These are phyloP conservation scores for Diorhabda carinulata DNA, from an alignment of 1,140 invertebrate species.

Conservation along the genomic window DNA sequence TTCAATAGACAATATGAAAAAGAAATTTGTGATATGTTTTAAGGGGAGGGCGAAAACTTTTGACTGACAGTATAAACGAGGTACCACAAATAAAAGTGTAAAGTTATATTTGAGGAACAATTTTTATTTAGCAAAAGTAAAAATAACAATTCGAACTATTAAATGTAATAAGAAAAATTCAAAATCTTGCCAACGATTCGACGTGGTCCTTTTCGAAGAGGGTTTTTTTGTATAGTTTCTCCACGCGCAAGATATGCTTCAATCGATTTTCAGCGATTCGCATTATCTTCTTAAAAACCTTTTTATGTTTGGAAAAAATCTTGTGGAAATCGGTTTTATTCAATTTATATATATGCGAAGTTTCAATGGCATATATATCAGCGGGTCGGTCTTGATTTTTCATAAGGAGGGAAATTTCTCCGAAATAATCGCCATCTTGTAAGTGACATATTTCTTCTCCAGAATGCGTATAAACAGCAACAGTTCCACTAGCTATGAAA, in stretches of 20 bases:
- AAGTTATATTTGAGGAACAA: too few species aligned
- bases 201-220: constrained; percentile 4
- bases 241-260: neutral
- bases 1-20: too few species aligned
- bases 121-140: too few species aligned
- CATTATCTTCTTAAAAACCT: neutral
- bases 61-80: too few species aligned
- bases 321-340: constrained; percentile 48
- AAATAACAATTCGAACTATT: too few species aligned
- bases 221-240: neutral
- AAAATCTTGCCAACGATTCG: too few species aligned
- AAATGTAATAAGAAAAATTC: too few species aligned
- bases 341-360: constrained; percentile 53
- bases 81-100: too few species aligned
- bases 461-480: constrained; percentile 55
- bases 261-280: neutral
- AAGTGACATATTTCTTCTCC: constrained; percentile 52
- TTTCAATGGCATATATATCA: constrained; percentile 55
- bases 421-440: constrained; percentile 41
- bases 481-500: constrained; percentile 56
- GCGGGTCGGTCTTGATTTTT: constrained; percentile 51
- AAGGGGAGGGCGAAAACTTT: too few species aligned
- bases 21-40: too few species aligned
- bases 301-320: constrained; percentile 23
- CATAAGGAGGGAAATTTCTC: constrained; percentile 48